Conservation (phyloP, 2,888 invertebrate species). For the Scaptomyza polygonia region DNA sequence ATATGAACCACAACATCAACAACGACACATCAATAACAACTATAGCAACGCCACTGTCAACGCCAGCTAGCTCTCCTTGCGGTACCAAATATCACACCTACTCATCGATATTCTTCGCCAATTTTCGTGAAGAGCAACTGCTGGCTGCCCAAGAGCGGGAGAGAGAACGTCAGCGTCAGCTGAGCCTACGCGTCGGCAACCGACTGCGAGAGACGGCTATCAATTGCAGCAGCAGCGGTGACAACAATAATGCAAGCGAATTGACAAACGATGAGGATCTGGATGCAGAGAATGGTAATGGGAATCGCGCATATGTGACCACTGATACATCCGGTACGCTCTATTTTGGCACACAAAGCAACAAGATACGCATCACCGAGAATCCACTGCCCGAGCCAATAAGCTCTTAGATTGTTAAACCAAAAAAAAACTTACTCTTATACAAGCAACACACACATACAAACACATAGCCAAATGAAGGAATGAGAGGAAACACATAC, state of each 20-base stretch:
- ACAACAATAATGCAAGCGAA: conserved; percentile 58
- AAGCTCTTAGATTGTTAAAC: conserved; percentile 81
- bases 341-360: conserved; percentile 80
- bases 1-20: conserved; percentile 36
- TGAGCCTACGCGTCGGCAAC: conserved; percentile 76
- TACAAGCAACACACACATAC: conserved; percentile 12
- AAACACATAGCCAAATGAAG: conserved; percentile 36
- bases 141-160: conserved; percentile 72
- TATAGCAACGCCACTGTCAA: conserved; percentile 83
- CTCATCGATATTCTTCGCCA: conserved; percentile 83
- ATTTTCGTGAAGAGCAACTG: conserved; percentile 80
- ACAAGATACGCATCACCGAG: conserved; percentile 84
- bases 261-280: conserved; percentile 49
- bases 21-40: conserved; percentile 49
- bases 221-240: conserved; percentile 68
- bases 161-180: conserved; percentile 70
- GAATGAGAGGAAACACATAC: conserved; percentile 38
- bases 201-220: conserved; percentile 81
- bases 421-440: conserved; percentile 21
- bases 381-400: conserved; percentile 84
- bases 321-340: conserved; percentile 76
- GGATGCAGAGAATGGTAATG: conserved; percentile 63
- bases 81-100: conserved; percentile 83
- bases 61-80: conserved; percentile 83
- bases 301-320: conserved; percentile 71